These are phyloP conservation scores for Thamnaconus septentrionalis DNA, from an alignment of 2,113 vertebrate species.

Conservation along the genomic window DNA sequence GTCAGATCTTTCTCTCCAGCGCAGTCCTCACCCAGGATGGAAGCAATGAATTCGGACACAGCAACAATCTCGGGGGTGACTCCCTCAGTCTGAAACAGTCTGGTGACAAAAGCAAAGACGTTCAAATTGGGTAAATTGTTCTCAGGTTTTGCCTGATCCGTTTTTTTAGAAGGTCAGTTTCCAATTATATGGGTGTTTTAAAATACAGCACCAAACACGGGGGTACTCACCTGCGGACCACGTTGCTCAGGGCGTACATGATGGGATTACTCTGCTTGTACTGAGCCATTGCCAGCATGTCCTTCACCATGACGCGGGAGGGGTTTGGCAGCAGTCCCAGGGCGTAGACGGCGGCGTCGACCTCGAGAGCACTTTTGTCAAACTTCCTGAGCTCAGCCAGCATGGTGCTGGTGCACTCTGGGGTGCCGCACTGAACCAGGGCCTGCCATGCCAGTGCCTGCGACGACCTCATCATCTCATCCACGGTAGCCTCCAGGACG, in stretches of 20 bases:
- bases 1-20: slow-evolving; percentile 82
- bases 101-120: slow-evolving; percentile 44
- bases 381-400: slow-evolving; percentile 79
- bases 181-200: no score
- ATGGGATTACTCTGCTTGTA: slow-evolving; percentile 83
- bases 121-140: neutral
- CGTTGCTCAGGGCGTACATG: slow-evolving; percentile 85
- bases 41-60: slow-evolving; percentile 79
- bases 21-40: slow-evolving; percentile 82
- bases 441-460: slow-evolving; percentile 79
- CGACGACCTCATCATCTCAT: slow-evolving; percentile 76
- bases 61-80: slow-evolving; percentile 79
- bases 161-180: no score
- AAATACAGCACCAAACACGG: neutral
- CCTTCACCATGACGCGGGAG: slow-evolving; percentile 72
- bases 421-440: slow-evolving; percentile 87
- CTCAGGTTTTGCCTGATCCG: no score
- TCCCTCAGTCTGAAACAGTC: slow-evolving; percentile 72
- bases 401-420: slow-evolving; percentile 83
- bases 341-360: slow-evolving; percentile 81
- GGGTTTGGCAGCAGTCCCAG: slow-evolving; percentile 82
- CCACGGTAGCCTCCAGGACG: slow-evolving; percentile 63
- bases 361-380: slow-evolving; percentile 56
- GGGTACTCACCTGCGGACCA: slow-evolving; percentile 81
- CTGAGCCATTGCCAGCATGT: slow-evolving; percentile 83